Percentiles rank a stretch among this genome's conserved stretches.
Conservation (phyloP, 1,140 invertebrate species). For the Nasonia giraulti region DNA sequence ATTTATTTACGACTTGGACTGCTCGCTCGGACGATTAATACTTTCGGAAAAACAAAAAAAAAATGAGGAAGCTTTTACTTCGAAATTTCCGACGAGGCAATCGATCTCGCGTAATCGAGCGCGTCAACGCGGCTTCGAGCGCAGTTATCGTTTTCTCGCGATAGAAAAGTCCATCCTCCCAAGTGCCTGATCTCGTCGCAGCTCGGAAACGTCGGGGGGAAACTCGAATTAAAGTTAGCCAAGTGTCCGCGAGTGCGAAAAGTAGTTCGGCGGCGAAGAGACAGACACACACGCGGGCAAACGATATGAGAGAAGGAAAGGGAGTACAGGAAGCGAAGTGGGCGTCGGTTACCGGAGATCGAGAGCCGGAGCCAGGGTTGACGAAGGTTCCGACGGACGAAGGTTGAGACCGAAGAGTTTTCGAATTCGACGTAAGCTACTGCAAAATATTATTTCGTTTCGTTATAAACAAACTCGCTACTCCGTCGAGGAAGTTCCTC, state of each 20-base stretch:
- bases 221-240: conserved; percentile 63
- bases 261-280: conserved; percentile 34
- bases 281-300: neutral
- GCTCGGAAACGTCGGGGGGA: conserved; percentile 17
- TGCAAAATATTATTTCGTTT: neutral
- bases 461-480: too few relatives aligned
- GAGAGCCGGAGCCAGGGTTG: conserved; percentile 55
- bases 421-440: neutral
- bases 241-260: conserved; percentile 36
- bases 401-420: neutral
- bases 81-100: neutral
- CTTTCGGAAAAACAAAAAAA: neutral
- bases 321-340: neutral
- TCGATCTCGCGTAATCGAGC: conserved; percentile 14
- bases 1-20: neutral
- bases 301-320: neutral
- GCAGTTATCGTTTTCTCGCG: conserved; percentile 9
- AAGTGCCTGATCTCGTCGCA: conserved; percentile 29
- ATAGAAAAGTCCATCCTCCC: conserved; percentile 43
- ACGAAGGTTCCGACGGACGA: conserved; percentile 60
- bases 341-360: conserved; percentile 19
- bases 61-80: neutral
- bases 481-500: too few relatives aligned
- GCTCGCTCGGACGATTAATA: neutral
- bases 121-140: neutral